A percentile compares a stretch with the other conserved stretches of the same genome.
Evolutionary conservation across 2,113 vertebrate species (phyloP).

Genomic region (Paraplagusia blochii): DNA sequence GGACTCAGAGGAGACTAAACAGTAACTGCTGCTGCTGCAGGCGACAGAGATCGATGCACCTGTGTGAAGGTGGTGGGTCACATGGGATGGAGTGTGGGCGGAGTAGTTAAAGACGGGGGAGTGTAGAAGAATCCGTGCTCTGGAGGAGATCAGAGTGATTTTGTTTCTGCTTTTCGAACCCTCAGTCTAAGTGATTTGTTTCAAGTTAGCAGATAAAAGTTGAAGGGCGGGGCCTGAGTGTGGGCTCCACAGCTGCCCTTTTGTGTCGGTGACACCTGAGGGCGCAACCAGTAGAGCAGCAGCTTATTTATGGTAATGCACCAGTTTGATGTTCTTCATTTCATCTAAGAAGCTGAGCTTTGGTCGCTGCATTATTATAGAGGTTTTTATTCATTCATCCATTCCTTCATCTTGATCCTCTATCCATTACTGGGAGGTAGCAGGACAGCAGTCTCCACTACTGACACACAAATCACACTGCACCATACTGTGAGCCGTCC

Average conservation of each 20-base stretch:
- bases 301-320: constrained; percentile 2
- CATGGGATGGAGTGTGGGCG: constrained; percentile 8
- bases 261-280: constrained; percentile 45
- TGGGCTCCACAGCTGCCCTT: constrained; percentile 52
- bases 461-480: too few relatives aligned
- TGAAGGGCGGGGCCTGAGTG: constrained; percentile 29
- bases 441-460: too few relatives aligned
- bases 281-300: constrained; percentile 35
- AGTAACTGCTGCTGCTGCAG: constrained; percentile 17
- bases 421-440: too few relatives aligned
- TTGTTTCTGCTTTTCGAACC: constrained; percentile 33
- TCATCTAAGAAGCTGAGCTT: constrained; percentile 49
- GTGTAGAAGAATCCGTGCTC: constrained; percentile 2
- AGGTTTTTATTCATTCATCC: too few relatives aligned
- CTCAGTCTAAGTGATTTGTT: constrained; percentile 39
- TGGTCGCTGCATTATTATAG: constrained; percentile 15
- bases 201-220: constrained; percentile 52
- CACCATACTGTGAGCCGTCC: too few relatives aligned
- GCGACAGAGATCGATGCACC: constrained; percentile 35
- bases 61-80: constrained; percentile 29
- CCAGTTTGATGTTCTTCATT: constrained; percentile 29
- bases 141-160: constrained; percentile 47
- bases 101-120: constrained; percentile 30
- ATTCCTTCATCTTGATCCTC: too few relatives aligned
- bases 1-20: constrained; percentile 6